phyloP scores from a whole-genome alignment of 1,140 invertebrate genomes.

The Heterodera carotae region DNA sequence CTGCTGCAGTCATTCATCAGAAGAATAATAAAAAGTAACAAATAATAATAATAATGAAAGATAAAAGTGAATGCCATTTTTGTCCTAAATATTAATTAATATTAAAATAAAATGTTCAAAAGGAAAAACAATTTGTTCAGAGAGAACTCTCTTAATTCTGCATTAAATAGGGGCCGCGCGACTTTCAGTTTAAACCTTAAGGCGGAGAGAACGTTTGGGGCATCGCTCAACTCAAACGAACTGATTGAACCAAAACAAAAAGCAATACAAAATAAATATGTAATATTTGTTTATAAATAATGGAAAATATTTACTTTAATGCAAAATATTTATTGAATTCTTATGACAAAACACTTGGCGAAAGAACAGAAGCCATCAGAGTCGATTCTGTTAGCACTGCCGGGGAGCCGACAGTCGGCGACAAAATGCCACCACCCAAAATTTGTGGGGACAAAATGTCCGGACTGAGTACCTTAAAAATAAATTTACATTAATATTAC shows the following conservation, averaged over 20 bases:
- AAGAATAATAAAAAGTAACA: neutral
- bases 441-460: slow-evolving; percentile 42
- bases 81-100: too few relatives aligned
- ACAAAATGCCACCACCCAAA: slow-evolving; percentile 45
- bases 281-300: too few relatives aligned
- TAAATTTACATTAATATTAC: neutral
- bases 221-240: too few relatives aligned
- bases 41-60: neutral
- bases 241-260: too few relatives aligned
- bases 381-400: slow-evolving; percentile 56
- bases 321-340: slow-evolving; percentile 15
- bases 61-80: neutral
- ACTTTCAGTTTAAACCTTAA: too few relatives aligned
- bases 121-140: too few relatives aligned
- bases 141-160: too few relatives aligned
- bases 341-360: slow-evolving; percentile 58
- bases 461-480: slow-evolving; percentile 47
- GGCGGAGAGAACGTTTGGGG: too few relatives aligned
- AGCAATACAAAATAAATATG: too few relatives aligned
- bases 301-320: too few relatives aligned
- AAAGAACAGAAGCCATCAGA: slow-evolving; percentile 59
- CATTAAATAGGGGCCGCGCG: too few relatives aligned
- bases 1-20: neutral
- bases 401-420: slow-evolving; percentile 56
- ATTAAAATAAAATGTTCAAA: too few relatives aligned